These are phyloP conservation scores for Pocillopora verrucosa DNA, from an alignment of 64 coral and sea anemone species.

Conservation along the genomic window DNA sequence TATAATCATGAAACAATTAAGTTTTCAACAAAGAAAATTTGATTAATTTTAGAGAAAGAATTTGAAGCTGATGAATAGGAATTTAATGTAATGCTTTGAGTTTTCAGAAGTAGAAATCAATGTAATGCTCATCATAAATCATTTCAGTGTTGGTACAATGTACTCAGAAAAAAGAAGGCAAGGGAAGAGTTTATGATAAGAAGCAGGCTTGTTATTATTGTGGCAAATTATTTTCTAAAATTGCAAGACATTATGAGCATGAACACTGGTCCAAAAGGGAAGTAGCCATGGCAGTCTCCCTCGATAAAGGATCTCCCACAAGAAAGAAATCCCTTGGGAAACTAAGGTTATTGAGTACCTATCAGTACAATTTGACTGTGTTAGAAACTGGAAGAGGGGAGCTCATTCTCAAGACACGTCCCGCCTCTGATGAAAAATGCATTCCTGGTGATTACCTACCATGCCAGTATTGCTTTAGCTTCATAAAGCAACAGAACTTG, in stretches of 20 bases:
- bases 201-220: conserved; percentile 46
- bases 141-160: conserved; percentile 6
- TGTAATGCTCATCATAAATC: neutral
- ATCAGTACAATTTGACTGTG: conserved; percentile 55
- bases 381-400: conserved; percentile 41
- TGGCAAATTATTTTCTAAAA: conserved; percentile 24
- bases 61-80: too few species aligned
- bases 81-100: neutral
- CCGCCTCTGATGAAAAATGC: neutral
- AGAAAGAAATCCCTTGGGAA: conserved; percentile 45
- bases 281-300: conserved; percentile 41
- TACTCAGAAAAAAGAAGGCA: neutral
- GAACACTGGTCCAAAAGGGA: conserved; percentile 37
- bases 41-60: neutral
- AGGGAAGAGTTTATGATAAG: neutral
- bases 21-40: too few species aligned
- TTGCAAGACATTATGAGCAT: conserved; percentile 45
- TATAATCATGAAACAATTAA: too few species aligned
- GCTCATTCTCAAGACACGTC: conserved; percentile 42
- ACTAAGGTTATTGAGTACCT: conserved; percentile 44
- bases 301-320: conserved; percentile 20
- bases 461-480: conserved; percentile 46
- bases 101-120: neutral
- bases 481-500: conserved; percentile 15
- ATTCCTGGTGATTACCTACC: conserved; percentile 42